Base-by-base conservation (phyloP, 2,113 vertebrate genomes). In the Epinephelus lanceolatus region DNA sequence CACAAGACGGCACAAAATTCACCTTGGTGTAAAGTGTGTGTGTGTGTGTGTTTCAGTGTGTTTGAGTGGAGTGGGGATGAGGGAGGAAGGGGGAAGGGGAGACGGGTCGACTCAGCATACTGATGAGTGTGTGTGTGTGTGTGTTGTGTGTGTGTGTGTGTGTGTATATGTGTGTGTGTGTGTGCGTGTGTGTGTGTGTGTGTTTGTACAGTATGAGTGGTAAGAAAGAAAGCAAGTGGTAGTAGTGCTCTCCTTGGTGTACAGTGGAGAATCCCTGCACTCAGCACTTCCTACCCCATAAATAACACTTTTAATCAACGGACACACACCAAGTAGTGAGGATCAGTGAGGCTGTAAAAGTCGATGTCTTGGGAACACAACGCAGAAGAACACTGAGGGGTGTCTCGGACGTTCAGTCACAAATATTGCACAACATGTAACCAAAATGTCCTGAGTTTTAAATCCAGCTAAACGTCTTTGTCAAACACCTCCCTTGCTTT, bases 251-350 rank as follows among this genome's bases (percentile, higher is more conserved):
- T 86, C 37, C 51, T 79, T 62, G 33, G 53, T 61, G 67, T 76
- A 59, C 66, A 76, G 76, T 56, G 51, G 68, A 85, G 76, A 83
- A 71, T 71, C 84, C 79, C 76, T 84, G 30, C 21, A 63, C 71
- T 93, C 86, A 92, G 89, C 89, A 90, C 67, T 76, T 78, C 21
- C 33, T 57, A n/a, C 65, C 72, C 85, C 76, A 78, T 89, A 87
- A 87, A 85, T 84, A 88, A 86, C 77, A 87, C 65, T 72, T 86
- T 86, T 88, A 91, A 90, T 88, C 82, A 92, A 76, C 56, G 40
- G 8, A 68, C 67, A 49, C 40, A 27, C 33, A 47, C 66, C 70
- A 0, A 12, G 52, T 40, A 56, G 45, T 74, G 52, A 65, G 30
- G 79, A 75, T 52, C 40, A 78, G 45, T 27, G 69, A 71, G 45